Evolutionary conservation across 2,113 vertebrate genomes (phyloP), one percentile per base, ranked within the genome.

Genomic region (Phrynocephalus versicolor): DNA sequence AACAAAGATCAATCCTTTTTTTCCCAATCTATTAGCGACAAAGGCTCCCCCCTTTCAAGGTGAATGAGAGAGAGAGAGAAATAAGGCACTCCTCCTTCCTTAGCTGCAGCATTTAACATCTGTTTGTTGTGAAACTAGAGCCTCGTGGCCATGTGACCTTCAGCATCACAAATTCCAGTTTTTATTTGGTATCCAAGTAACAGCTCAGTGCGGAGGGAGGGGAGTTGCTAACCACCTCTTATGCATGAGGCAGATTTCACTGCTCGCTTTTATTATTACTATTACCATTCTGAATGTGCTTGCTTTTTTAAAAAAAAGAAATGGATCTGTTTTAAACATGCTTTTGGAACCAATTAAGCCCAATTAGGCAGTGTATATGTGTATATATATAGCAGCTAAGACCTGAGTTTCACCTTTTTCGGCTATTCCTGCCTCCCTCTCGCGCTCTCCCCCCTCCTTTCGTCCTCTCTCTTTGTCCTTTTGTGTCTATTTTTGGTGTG

Each of bases 111-210:
- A 89, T 87, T 95, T 95, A 96, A 93, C 96, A 96, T 96, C 97
- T 98, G 97, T 98, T 97, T 99, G 98, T 99, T 99, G 98, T 99
- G 98, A 98, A 98, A 99, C 96, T 92, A 6, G 97, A 98, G 95
- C 87, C 89, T 30, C 60, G 0, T 2, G 87, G 84, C 88, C 98
- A 97, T 95, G 97, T 99, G 97, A 99, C 87, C 70, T 72, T 88
- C 94, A 55, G 92, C 94, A 86, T 96, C 95, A 95, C 93, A 6
- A 91, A 93, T 93, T 95, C 93, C 89, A 92, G 82, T 92, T 96
- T 96, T 94, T 95, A 94, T 97, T 96, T 96, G 95, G 96, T 96
- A 93, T 97, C 96, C 95, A 95, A 95, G 96, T 94, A 95, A 94
- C 95, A 88, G 88, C 85, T 88, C 8, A 39, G 83, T 87, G 90